Base-by-base conservation (phyloP, 1,140 invertebrate species). In the Bicyclus anynana region DNA sequence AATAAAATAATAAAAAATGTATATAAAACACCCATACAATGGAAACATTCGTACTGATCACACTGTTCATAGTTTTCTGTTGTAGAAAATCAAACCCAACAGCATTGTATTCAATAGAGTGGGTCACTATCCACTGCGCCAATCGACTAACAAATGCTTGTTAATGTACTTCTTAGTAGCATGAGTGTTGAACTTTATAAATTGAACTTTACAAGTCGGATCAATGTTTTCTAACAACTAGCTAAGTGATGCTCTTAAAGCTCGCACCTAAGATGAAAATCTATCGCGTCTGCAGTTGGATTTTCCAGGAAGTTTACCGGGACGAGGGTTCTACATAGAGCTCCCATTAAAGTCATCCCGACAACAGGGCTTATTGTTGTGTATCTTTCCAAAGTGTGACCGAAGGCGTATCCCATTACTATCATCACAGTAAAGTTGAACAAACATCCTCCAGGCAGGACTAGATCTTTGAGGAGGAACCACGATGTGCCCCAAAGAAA, bases 271-370 rank as follows among this genome's bases (percentile, higher is more conserved):
- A 88, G 75, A 74, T 88, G 93, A 61, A 93, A 88, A 75, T 93
- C 91, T 40, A 91, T 87, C 2, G 92, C 85, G 26, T 95, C 90
- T 17, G 89, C 80, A 1, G 74, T 59, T 65, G 93, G 93, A 54
- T 90, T 87, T 0, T 92, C 91, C 42, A 93, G 90, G 59, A 95
- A 92, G 71, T 91, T 87, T 12, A 93, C 89, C 61, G 93, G 86
- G 13, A 91, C 92, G 13, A 94, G 82, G 77, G 95, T 96, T 80
- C 93, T 92, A 63, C 94, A 92, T 12, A 95, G 65, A 17, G 96
- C 92, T 38, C 96, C 96, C 9, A 93, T 92, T 52, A 96, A 66
- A 10, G 96, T 91, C 95, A 96, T 97, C 1, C 95, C 96, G 54
- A 96, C 93, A 0, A 98, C 87, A 2, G 96, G 92, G 17, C 96